Evolutionary conservation across 2,888 invertebrate species (phyloP).

Genomic region (Lasioglossum calceatum): DNA sequence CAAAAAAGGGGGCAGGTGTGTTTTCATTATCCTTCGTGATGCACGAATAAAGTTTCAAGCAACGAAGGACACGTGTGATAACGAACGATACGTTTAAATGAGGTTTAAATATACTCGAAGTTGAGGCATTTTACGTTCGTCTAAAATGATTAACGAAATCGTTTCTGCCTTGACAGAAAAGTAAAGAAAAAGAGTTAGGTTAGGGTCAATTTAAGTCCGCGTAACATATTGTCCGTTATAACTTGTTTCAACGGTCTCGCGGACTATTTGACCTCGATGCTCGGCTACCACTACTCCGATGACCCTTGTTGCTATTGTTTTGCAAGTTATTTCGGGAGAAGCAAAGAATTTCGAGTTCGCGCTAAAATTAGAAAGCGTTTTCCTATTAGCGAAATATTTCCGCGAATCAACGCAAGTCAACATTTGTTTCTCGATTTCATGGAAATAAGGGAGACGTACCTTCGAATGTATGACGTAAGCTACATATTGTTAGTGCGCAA

Average conservation of each 20-base stretch:
- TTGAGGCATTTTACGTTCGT: too few species aligned
- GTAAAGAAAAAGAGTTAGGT: neutral
- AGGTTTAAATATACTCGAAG: too few species aligned
- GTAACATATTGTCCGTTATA: neutral
- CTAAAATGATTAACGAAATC: neutral
- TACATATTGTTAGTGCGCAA: neutral
- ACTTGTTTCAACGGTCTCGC: neutral
- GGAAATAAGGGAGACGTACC: neutral
- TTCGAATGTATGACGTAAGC: neutral
- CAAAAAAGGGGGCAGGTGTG: neutral
- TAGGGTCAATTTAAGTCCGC: neutral
- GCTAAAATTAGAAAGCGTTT: neutral
- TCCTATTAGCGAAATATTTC: neutral
- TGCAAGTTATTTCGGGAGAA: neutral
- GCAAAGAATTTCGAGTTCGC: neutral
- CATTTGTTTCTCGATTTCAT: neutral
- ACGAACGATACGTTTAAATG: neutral
- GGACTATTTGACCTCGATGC: neutral
- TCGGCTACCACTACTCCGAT: too few species aligned
- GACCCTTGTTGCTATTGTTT: constrained; percentile 4
- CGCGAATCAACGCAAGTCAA: neutral
- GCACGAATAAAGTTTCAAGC: neutral
- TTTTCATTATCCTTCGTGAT: constrained; percentile 21
- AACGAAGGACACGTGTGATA: neutral
- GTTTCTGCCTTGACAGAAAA: neutral